Percentiles rank a stretch among this genome's conserved stretches.
Conservation (phyloP, 2,113 vertebrate genomes). For the Brachionichthys hirsutus region DNA sequence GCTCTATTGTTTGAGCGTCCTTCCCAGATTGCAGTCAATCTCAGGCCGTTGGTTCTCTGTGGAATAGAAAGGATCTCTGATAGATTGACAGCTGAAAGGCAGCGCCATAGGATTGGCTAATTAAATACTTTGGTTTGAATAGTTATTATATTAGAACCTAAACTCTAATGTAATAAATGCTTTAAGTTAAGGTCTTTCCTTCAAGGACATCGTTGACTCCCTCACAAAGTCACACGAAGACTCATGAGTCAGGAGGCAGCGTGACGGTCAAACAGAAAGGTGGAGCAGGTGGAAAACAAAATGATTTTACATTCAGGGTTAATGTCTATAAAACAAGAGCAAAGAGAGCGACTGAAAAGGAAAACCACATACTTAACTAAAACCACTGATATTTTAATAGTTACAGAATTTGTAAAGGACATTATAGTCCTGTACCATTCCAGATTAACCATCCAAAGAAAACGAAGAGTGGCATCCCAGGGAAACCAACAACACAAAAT, state of each 20-base stretch:
- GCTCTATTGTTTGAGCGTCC: slow-evolving; percentile 36
- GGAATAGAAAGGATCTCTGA: background rate
- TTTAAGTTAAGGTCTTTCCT: slow-evolving; percentile 78
- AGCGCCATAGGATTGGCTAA: background rate
- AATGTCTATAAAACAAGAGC: slow-evolving; percentile 35
- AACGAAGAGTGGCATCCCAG: slow-evolving; percentile 46
- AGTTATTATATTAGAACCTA: no score
- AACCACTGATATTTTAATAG: slow-evolving; percentile 62
- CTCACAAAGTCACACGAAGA: slow-evolving; percentile 56
- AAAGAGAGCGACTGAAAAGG: slow-evolving; percentile 28
- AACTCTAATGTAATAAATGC: slow-evolving; percentile 66
- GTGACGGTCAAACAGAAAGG: slow-evolving; percentile 23
- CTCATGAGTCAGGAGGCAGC: slow-evolving; percentile 10
- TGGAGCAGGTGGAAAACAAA: slow-evolving; percentile 23
- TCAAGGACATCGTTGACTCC: slow-evolving; percentile 55
- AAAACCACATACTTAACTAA: slow-evolving; percentile 35
- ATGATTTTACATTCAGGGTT: slow-evolving; percentile 31
- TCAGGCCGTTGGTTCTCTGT: background rate
- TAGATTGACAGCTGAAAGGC: background rate
- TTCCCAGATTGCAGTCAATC: slow-evolving; percentile 18
- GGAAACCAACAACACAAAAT: slow-evolving; percentile 34
- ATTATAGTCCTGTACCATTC: slow-evolving; percentile 35
- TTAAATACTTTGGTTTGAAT: no score
- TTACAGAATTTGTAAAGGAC: slow-evolving; percentile 56
- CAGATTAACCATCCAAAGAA: slow-evolving; percentile 55